Base-by-base conservation (phyloP, 1,140 invertebrate genomes). In the Apocrypta bakeri region DNA sequence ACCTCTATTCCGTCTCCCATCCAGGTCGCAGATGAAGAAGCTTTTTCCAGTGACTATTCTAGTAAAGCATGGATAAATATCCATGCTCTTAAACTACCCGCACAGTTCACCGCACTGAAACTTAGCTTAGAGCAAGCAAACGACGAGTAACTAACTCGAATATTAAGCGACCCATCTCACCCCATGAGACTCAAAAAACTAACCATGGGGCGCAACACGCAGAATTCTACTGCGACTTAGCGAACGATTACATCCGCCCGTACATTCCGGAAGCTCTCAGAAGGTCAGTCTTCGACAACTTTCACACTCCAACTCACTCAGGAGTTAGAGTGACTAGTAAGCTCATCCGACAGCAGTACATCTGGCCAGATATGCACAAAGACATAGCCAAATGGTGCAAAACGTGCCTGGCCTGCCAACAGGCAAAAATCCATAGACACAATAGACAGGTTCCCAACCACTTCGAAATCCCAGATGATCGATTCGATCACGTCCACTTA, bases 401-500 rank as follows among this genome's bases (percentile, higher is more conserved):
- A n/a, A n/a, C n/a, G n/a, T n/a, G 68, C 63, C 17, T 88, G 0
- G 27, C 71, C 4, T 90, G 88, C 64, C 88, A 89, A 73, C n/a
- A 66, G 27, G 31, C 84, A 11, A 90, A 90, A 84, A 79, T 89
- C 4, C 24, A 72, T 7, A 77, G 87, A 17, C 87, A 89, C 79
- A 85, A 79, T 12, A 37, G 37, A 31, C 31, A 25, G 0, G 4
- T 29, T 6, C 79, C 76, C 7, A 27, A 31, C 1, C 31, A 74
- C 2, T 81, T 85, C 42, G 24, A 3, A 1, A 73, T 75, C 2
- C 84, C 85, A 9, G 64, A 75, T 2, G 31, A 66, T 1, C 61
- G 90, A 0, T 93, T 93, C 76, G 64, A 85, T 1, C 89, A 92
- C 78, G 84, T 94, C 0, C 91, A 94, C 84, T 82, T 94, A 0